Base-by-base conservation (phyloP, 2,888 invertebrate species). In the Philonicus albiceps region DNA sequence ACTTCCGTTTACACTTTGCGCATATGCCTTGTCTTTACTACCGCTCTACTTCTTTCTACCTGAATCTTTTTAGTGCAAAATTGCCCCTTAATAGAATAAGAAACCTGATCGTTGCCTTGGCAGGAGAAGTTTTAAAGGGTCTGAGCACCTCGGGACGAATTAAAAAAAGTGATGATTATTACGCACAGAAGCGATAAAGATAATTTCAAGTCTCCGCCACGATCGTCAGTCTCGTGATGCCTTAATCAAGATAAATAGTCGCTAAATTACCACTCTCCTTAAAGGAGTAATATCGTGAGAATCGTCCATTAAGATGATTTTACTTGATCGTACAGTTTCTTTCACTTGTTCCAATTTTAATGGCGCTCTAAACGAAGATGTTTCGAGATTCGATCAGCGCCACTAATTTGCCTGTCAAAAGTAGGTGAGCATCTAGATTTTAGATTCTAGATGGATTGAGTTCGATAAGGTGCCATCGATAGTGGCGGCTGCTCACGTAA, bases 321-420 rank as follows among this genome's bases (percentile, higher is more conserved):
- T 13, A 53, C 6, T 43, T 11, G 27, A 27, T 74, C 74, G n/a
- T 34, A 27, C 43, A 49, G 27, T 43, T 22, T 64, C 30, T 49
- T 30, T 49, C 19, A 30, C 30, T 53, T 80, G 43, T n/a, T 80
- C 80, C 19, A 80, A 80, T 49, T 80, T 19, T 53, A 80, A 80
- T 80, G 49, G 49, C 16, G 64, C 53, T 49, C 16, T 49, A 80
- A 80, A 53, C 53, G 80, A 53, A 53, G 53, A 49, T 27, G 53
- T 53, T 53, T 7, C 80, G 27, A 80, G 80, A 80, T 80, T 80
- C 27, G 27, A 80, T 80, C 80, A 80, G 11, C 13, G 22, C 49
- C 53, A 53, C 16, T 80, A 80, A 49, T 80, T 80, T 80, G 49
- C 80, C 53, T 80, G 80, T 80, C 80, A 31, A 80, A 80, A 80